Base-by-base conservation (phyloP, 92 coral and sea anemone species). In the Porites divaricata region DNA sequence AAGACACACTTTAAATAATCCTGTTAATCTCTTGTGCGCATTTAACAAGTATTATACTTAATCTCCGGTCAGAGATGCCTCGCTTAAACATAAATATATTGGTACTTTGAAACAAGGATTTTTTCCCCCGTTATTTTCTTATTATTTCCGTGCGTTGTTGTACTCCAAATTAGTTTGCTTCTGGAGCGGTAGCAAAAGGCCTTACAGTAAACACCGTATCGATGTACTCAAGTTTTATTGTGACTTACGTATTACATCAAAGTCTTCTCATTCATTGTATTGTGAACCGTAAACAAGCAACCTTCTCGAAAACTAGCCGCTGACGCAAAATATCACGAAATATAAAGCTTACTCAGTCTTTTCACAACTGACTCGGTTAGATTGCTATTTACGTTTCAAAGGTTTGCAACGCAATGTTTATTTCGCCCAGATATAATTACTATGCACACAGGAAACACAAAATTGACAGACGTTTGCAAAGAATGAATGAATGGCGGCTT, bases 401-500 rank as follows among this genome's bases (percentile, higher is more conserved):
- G 25, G 14, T 80, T 28, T 53, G 20, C 57, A 68, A 9, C 68
- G 77, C 67, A 57, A n/a, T 69, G 76, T 80, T 80, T 54, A 12
- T 53, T 50, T 67, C 54, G 45, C 41, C 22, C 45, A 4, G 25
- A 49, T 15, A 50, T 10, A 35, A 25, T 11, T 74, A 19, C 17
- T 74, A 69, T 69, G 51, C 54, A 69, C 26, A 64, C 85, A 70
- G 76, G 76, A 70, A 80, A 26, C 84, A 20, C 16, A 4, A 54
- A 54, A 54, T 1, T 51, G 77, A 54, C 17, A 15, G 77, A 20
- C 22, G 76, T 80, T 56, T 57, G 76, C 57, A 17, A 80, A 9
- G 57, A 52, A 73, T 73, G 77, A 51, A 68, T 80, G 78, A 73
- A 74, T 74, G 85, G 76, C 76, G 76, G 65, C 85, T 21, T 80